These are phyloP conservation scores for Erpetoichthys calabaricus DNA, from an alignment of 2,797 vertebrate genomes.

Conservation along the genomic window DNA sequence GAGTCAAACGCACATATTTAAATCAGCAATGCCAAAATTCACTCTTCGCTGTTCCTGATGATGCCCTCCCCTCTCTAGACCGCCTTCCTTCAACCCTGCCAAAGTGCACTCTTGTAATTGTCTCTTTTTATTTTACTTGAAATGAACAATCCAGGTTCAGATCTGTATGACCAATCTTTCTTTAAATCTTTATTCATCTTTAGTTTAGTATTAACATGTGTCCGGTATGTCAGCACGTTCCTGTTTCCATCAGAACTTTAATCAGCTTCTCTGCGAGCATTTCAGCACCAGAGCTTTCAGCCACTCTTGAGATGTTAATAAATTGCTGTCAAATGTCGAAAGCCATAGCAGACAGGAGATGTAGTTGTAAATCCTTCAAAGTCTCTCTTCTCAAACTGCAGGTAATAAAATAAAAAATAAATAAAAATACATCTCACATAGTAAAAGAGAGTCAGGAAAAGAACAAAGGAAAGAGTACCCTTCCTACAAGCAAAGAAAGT, in stretches of 20 bases:
- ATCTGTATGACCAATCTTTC: not conserved
- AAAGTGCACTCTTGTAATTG: not conserved
- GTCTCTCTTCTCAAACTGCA: not conserved
- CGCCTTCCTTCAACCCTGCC: too few species aligned
- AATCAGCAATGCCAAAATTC: too few species aligned
- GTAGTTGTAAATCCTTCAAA: conserved; percentile 19
- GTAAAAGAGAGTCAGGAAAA: too few species aligned
- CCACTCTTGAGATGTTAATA: conserved; percentile 21
- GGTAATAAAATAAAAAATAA: too few species aligned
- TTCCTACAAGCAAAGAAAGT: too few species aligned
- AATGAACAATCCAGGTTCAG: not conserved
- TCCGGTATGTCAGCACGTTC: conserved; percentile 32
- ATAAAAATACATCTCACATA: too few species aligned
- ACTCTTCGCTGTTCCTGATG: too few species aligned
- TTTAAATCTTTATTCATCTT: conserved; percentile 17
- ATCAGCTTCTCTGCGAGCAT: not conserved
- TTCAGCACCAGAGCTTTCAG: not conserved
- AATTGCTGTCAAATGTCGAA: conserved; percentile 30
- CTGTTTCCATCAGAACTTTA: conserved; percentile 10
- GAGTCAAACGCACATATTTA: too few species aligned
- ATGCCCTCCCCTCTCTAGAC: too few species aligned
- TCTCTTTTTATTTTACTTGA: not conserved
- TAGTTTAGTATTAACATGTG: conserved; percentile 26
- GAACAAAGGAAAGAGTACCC: too few species aligned
- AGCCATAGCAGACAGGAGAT: conserved; percentile 21